Base-by-base conservation (phyloP, 2,888 invertebrate genomes). In the Acronicta leporina region DNA sequence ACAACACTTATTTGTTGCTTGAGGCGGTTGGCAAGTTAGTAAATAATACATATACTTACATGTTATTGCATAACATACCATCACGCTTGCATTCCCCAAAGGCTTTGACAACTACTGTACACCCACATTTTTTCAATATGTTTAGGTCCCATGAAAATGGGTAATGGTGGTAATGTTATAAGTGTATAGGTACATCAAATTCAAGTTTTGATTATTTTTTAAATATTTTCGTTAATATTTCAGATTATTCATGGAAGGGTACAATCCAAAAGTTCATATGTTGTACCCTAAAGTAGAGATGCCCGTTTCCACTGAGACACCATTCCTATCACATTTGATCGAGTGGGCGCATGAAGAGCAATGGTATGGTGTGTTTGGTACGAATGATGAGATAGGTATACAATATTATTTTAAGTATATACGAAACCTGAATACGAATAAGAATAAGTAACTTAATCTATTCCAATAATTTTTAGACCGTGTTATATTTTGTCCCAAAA, bases 281-380 rank as follows among this genome's bases (percentile, higher is more conserved):
- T 86, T 99, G 0, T 98, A 98, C 86, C 97, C 97, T 0, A 88
- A 94, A 59, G 91, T 98, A 0, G 85, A 96, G 53, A 97, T 96
- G 80, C 99, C 99, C 0, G 98, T 99, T 0, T 97, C 98, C 0
- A 95, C 96, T 11, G 97, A 97, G 35, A 99, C 99, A 0, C 96
- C 97, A 0, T 96, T 97, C 95, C 95, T 99, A 20, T 96, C 97
- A 0, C 96, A 98, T 10, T 89, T 97, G 11, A 95, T 98, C n/a
- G 95, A 95, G 73, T 98, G 98, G 98, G 97, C 98, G 65, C 98
- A 99, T 79, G 89, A 92, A 10, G 95, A 96, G 57, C 95, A 95
- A 68, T 97, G 97, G 96, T 93, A 20, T 20, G 20, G 20, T 20
- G 20, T 4, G 4, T 20, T 20, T 20, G 20, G n/a, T 20, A 11